phyloP scores from a whole-genome alignment of 2,113 vertebrate species.

The Grammomys surdaster region DNA sequence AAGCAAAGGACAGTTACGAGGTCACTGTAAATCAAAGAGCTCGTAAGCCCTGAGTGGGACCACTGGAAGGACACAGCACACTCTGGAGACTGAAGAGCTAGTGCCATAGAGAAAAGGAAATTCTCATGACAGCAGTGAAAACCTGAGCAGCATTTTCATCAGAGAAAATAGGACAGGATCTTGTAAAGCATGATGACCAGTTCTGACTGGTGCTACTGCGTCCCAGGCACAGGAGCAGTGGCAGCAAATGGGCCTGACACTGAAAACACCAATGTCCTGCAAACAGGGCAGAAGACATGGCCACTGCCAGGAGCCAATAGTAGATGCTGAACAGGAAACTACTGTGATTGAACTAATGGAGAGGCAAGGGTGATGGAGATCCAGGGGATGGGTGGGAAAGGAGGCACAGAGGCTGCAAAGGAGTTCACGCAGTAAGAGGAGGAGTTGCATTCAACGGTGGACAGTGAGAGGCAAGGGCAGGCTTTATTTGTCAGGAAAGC shows the following conservation, averaged over 20 bases:
- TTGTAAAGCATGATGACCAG: not conserved
- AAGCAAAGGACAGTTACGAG: slow-evolving; percentile 1
- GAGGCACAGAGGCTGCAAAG: not conserved
- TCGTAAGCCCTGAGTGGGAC: not conserved
- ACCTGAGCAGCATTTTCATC: not conserved
- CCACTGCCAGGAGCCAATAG: not conserved
- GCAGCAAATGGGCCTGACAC: not conserved
- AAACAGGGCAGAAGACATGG: not conserved
- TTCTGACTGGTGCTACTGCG: not conserved
- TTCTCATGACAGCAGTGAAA: not conserved
- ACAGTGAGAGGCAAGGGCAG: not conserved
- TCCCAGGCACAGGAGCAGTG: not conserved
- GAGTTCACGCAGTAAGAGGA: not conserved
- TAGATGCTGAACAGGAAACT: not conserved
- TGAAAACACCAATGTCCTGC: not conserved
- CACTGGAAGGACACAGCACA: not conserved
- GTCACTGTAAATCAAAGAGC: not conserved
- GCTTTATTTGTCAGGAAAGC: too few species aligned
- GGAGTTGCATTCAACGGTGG: not conserved
- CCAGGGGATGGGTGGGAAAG: not conserved
- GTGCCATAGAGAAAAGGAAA: not conserved
- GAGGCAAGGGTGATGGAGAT: not conserved
- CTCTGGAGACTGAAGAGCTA: not conserved
- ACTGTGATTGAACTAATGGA: not conserved
- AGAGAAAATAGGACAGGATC: not conserved